These are phyloP conservation scores for Epinotia brunnichana DNA, from an alignment of 2,888 invertebrate species.

Conservation along the genomic window DNA sequence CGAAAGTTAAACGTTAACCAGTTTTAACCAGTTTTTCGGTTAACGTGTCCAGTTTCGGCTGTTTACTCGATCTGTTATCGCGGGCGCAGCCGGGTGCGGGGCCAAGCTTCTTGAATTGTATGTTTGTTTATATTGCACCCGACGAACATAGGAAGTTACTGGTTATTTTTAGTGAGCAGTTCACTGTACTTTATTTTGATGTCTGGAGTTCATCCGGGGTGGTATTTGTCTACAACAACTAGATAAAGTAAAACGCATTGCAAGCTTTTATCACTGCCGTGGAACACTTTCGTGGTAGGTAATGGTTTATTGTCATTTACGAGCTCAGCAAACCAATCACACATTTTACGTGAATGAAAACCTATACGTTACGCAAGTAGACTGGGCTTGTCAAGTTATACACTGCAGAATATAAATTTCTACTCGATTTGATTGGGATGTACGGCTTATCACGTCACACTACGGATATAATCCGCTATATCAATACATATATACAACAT, in stretches of 20 bases:
- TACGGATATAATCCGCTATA: too few species aligned
- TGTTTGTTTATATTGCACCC: constrained; percentile 41
- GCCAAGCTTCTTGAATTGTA: constrained; percentile 49
- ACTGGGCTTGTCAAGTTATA: too few species aligned
- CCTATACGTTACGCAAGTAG: background rate
- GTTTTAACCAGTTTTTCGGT: constrained; percentile 42
- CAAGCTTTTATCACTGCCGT: background rate
- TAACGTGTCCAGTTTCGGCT: constrained; percentile 49
- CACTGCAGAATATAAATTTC: too few species aligned
- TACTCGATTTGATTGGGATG: too few species aligned
- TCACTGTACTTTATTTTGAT: constrained; percentile 1
- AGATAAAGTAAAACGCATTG: background rate
- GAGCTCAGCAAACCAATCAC: background rate
- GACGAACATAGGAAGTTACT: constrained; percentile 33
- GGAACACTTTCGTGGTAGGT: background rate
- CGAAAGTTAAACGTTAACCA: constrained; percentile 42
- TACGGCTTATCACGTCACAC: too few species aligned
- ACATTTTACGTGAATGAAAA: background rate
- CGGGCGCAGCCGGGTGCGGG: constrained; percentile 55
- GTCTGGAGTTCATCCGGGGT: background rate
- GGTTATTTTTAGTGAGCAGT: constrained; percentile 30
- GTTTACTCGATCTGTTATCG: constrained; percentile 61
- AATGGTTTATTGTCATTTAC: background rate
- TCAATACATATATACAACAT: background rate
- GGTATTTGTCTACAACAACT: background rate